A percentile compares a stretch with the other conserved stretches of the same genome.
Evolutionary conservation across 2,113 vertebrate species (phyloP).

Genomic region (Athene noctua): DNA sequence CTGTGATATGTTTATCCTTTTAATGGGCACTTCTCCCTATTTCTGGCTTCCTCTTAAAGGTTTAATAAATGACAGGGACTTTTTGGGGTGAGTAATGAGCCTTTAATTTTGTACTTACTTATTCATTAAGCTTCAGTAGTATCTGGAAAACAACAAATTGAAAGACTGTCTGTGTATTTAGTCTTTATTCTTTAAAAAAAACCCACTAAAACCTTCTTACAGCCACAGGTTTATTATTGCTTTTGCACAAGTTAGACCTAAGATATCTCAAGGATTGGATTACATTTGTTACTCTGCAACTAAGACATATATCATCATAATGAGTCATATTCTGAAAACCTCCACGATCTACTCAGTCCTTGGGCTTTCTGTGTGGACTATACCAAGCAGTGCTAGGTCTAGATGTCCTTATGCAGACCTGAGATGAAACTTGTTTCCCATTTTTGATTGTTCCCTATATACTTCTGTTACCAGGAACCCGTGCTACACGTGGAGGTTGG

Average conservation of each 20-base stretch:
- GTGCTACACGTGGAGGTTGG: background rate
- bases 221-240: background rate
- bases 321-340: background rate
- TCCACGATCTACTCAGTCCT: background rate
- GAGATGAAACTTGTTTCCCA: background rate
- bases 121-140: conserved; percentile 28
- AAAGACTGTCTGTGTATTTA: background rate
- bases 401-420: background rate
- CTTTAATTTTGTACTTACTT: conserved; percentile 61
- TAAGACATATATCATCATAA: background rate
- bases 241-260: background rate
- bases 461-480: accelerated
- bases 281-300: background rate
- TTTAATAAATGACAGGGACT: conserved; percentile 40
- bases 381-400: background rate
- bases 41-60: conserved; percentile 40
- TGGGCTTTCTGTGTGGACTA: background rate
- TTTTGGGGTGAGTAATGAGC: conserved; percentile 47
- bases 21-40: conserved; percentile 46
- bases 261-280: background rate
- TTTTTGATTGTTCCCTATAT: background rate
- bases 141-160: conserved; percentile 6
- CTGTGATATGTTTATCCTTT: conserved; percentile 49
- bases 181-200: background rate
- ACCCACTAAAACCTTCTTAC: background rate